Evolutionary conservation across 2,113 vertebrate genomes (phyloP), one percentile per base, ranked within the genome.

Genomic region (Redunca redunca): DNA sequence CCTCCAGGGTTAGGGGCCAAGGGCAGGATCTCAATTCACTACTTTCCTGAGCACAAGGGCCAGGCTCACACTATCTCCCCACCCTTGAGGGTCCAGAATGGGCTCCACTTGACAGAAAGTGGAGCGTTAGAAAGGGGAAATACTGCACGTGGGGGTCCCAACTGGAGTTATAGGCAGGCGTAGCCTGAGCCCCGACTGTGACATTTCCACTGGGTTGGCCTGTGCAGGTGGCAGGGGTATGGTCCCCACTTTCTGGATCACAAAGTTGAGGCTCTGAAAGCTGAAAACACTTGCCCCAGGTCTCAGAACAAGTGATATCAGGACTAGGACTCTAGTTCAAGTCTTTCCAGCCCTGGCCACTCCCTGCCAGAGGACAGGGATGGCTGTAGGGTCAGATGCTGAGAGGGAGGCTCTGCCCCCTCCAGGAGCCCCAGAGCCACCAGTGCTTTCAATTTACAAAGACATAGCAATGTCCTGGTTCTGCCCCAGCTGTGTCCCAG

Each of bases 401-500:
- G 1, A 19, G 46, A 87, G 58, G 67, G 58, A 43, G 67, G 28
- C 36, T 67, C 83, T 17, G 78, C 11, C 74, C 23, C 40, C 26
- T 40, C 74, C 25, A 7, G 26, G 23, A 50, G 50, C 43, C 58
- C 52, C 9, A 5, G 13, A 40, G 67, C 21, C 58, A 48, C 62
- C 67, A 58, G 58, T 36, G 21, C 74, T 93, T 50, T 94, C 74
- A 28, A 23, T 23, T 62, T 67, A 36, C 16, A 62, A 91, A 85
- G 87, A 90, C 16, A 2, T 7, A 77, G 84, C 50, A 74, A 33
- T 28, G 25, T 60, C 83, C 82, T 9, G 48, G 82, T 81, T 74
- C 97, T 87, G 57, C 25, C 78, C 78, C 60, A 60, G 91, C 91
- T 43, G 25, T 14, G 55, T 87, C 92, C 92, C 60, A 60, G 52